Percentiles rank a stretch among this genome's conserved stretches.
These are phyloP conservation scores for Alosa alosa DNA, from an alignment of 2,113 vertebrate genomes.

Conservation along the genomic window DNA sequence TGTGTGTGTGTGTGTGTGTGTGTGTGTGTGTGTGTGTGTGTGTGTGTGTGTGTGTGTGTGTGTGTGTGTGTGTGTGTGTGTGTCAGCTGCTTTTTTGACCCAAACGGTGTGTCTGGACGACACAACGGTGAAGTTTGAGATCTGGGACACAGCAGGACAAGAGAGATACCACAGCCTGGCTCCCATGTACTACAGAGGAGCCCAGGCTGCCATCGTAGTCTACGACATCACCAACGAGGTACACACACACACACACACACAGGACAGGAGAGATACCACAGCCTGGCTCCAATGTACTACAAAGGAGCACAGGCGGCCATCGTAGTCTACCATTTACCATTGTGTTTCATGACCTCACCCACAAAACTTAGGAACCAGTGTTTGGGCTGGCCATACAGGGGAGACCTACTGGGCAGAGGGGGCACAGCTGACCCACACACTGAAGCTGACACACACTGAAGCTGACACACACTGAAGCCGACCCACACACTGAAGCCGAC, in stretches of 20 bases:
- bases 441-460: too few relatives aligned
- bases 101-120: constrained; percentile 98
- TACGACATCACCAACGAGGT: constrained; percentile 98
- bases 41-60: too few relatives aligned
- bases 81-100: constrained; percentile 91
- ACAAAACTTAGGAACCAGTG: too few relatives aligned
- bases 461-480: too few relatives aligned
- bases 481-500: too few relatives aligned
- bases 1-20: constrained; percentile 52
- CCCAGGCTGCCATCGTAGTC: constrained; percentile 96
- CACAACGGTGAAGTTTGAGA: constrained; percentile 99
- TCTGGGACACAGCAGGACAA: constrained; percentile 98
- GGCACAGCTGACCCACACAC: too few relatives aligned
- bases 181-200: constrained; percentile 99
- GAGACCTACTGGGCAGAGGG: too few relatives aligned
- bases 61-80: constrained; percentile 47
- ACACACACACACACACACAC: constrained; percentile 1
- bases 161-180: constrained; percentile 98
- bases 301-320: constrained; percentile 87
- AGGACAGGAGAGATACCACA: constrained; percentile 72
- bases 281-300: constrained; percentile 85
- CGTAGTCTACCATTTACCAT: too few relatives aligned
- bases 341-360: too few relatives aligned
- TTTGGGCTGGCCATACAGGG: too few relatives aligned
- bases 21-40: too few relatives aligned